These are phyloP conservation scores for Ctenomys sociabilis DNA, from an alignment of 2,113 vertebrate species.

Conservation along the genomic window DNA sequence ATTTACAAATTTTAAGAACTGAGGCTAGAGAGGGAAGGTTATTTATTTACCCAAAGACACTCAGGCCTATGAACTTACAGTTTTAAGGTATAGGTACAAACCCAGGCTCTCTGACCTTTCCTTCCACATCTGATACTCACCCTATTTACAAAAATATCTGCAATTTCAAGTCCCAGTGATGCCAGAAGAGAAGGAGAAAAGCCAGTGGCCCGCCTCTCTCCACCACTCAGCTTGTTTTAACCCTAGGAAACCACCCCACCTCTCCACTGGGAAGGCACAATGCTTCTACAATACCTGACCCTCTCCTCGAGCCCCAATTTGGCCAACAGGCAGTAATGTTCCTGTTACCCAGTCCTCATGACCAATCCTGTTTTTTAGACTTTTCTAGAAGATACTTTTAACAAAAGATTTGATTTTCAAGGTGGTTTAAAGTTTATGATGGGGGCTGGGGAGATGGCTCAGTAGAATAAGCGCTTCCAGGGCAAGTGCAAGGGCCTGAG, in stretches of 20 bases:
- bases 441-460: too few relatives aligned
- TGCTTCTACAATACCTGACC: fast-evolving
- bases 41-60: background rate
- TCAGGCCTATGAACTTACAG: background rate
- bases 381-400: conserved; percentile 1
- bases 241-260: too few relatives aligned
- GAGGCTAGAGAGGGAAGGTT: background rate
- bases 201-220: background rate
- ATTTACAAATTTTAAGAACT: background rate
- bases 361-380: background rate
- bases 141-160: background rate
- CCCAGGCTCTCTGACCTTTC: background rate
- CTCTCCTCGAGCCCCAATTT: background rate
- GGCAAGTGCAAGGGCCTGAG: too few relatives aligned
- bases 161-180: background rate
- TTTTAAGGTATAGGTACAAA: background rate
- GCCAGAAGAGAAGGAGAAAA: background rate
- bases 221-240: background rate
- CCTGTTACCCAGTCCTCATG: too few relatives aligned
- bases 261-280: fast-evolving
- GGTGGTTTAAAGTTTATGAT: background rate
- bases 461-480: too few relatives aligned
- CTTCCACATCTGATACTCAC: background rate
- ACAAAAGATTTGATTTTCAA: background rate
- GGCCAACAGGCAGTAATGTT: background rate